These are phyloP conservation scores for Seriola quinqueradiata DNA, from an alignment of 2,113 vertebrate species.

Conservation along the genomic window DNA sequence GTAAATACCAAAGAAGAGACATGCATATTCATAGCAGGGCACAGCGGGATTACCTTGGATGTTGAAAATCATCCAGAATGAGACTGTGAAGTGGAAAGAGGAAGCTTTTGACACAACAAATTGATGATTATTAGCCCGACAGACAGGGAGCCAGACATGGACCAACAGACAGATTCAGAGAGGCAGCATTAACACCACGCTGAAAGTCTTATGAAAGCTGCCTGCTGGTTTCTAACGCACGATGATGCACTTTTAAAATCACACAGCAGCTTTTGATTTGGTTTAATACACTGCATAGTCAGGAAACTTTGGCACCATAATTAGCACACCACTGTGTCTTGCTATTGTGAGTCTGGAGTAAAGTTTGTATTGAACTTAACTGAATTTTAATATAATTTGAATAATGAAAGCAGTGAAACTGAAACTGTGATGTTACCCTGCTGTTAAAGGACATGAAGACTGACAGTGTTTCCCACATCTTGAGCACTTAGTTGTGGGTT, in stretches of 20 bases:
- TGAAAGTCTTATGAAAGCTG: not conserved
- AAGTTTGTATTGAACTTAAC: too few relatives aligned
- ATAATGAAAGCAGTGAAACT: conserved; percentile 26
- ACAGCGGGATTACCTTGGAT: conserved; percentile 69
- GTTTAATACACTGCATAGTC: conserved; percentile 13
- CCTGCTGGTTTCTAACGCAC: conserved; percentile 34
- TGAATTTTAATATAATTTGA: conserved; percentile 9
- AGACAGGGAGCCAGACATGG: conserved; percentile 31
- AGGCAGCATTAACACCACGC: conserved; percentile 10
- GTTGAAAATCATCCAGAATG: conserved; percentile 70
- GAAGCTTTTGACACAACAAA: conserved; percentile 72
- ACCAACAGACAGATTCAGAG: conserved; percentile 36
- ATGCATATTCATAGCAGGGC: conserved; percentile 81
- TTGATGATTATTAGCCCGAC: conserved; percentile 58
- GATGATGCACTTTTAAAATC: conserved; percentile 31
- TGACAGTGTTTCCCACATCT: not conserved
- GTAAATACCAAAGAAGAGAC: conserved; percentile 80
- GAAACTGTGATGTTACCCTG: not conserved
- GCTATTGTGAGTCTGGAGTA: too few relatives aligned
- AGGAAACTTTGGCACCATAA: conserved; percentile 20
- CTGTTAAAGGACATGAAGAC: conserved; percentile 16
- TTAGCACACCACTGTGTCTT: not conserved
- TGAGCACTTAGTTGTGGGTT: not conserved
- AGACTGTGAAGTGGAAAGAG: conserved; percentile 54
- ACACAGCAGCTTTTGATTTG: conserved; percentile 32